Base-by-base conservation (phyloP, 2,888 invertebrate species). In the Leptarthrus brevirostris region DNA sequence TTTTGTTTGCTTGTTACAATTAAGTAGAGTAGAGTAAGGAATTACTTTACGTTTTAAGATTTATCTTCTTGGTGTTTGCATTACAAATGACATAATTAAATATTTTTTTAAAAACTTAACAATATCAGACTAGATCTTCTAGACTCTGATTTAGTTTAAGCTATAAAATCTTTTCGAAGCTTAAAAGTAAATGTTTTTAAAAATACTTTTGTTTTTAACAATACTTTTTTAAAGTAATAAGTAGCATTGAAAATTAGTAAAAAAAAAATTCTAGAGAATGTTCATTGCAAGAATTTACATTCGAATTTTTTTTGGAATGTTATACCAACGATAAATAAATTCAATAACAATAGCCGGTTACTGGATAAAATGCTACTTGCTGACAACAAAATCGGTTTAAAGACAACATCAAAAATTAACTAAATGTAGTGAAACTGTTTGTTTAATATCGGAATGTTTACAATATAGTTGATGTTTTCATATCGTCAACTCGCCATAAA, bases 91-190 rank as follows among this genome's bases (percentile, higher is more conserved):
- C 22, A 47, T 12, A 47, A 14, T 36, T 58, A 36, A 12, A 14
- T 30, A 8, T 30, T 30, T 30, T 16, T 26, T 56, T 56, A 56
- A 56, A 56, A 24, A 30, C 30, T 56, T 56, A 56, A 34, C 34
- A 24, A 16, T 36, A 58, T 58, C 58, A 58, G 58, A 58, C 58
- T 36, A 58, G 58, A 36, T 36, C 14, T 12, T 34, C 58, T 58
- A 58, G 58, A 58, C 58, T 58, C 36, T 58, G 58, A 58, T 58
- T 24, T 30, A 56, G 30, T 5, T 30, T 30, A 30, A 30, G 30
- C 30, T 30, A 30, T 8, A 8, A 30, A 30, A 40, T 40, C 3
- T 40, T 12, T n/a, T 12, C 40, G 12, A 12, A 40, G 6, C 8
- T 40, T 12, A 40, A 30, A 30, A 6, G 8, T 40, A 12, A 40